Base-by-base conservation (phyloP, 2,888 invertebrate genomes). In the Caenorhabditis parvicauda region DNA sequence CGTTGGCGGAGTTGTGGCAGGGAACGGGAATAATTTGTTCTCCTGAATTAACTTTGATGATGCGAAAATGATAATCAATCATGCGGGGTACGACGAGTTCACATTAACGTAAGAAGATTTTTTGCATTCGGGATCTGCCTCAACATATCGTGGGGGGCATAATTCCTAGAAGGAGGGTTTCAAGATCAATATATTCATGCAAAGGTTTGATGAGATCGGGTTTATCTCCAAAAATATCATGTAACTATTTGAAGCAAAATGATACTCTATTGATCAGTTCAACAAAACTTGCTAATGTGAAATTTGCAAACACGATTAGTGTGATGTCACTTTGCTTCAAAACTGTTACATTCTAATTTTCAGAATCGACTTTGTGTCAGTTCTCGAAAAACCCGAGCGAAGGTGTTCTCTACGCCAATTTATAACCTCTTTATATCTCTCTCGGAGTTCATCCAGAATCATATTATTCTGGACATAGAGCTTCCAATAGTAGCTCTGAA, bases 401-500 rank as follows among this genome's bases (percentile, higher is more conserved):
- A 7, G 17, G 39, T 19, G 28, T 28, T 45, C 9, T 29, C 19
- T 29, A 28, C 19, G 28, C 7, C 29, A 3, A 45, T 25, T 22
- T 4, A 7, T 38, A 54, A 73, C 73, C 73, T 73, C 61, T 58
- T 60, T 66, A 51, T 67, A 73, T 45, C 67, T 49, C 50, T 67
- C 63, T 59, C 67, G 47, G 24, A 73, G 47, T 53, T 69, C 63
- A 53, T 44, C 57, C 42, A 73, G 62, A 46, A 70, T 70, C 28
- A 59, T 51, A 48, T 70, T 67, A 55, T 73, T 73, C 38, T 73
- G 67, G 35, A 59, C 57, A 50, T 67, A 69, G 45, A 70, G 57
- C 53, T 67, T 66, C 73, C 70, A 73, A 59, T 73, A 70, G 55
- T 73, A 73, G 43, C 62, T 64, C 72, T 70, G 59, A 42, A 69